phyloP scores from a whole-genome alignment of 2,888 invertebrate species.

The Lasioglossum morio region DNA sequence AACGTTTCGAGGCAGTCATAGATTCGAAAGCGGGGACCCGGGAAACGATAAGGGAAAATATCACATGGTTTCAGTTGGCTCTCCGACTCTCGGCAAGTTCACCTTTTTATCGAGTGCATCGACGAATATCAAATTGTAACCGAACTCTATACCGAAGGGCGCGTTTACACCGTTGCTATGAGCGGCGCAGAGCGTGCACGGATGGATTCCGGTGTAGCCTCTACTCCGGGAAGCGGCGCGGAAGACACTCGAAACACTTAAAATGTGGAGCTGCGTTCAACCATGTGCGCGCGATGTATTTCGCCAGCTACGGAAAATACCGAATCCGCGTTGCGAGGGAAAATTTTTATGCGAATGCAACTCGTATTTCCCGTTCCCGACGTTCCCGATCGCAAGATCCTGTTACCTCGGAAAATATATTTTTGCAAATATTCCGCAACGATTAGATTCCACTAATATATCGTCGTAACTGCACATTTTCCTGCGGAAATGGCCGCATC shows the following conservation, averaged over 20 bases:
- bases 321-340: slow-evolving; percentile 1
- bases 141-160: neutral
- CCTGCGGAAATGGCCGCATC: neutral
- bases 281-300: slow-evolving; percentile 13
- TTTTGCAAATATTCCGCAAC: neutral
- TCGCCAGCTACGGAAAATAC: slow-evolving; percentile 4
- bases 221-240: neutral
- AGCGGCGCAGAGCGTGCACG: neutral
- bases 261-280: slow-evolving; percentile 7
- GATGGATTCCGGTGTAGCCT: neutral
- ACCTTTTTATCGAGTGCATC: slow-evolving; percentile 5
- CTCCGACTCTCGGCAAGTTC: neutral
- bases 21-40: neutral
- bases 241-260: slow-evolving; percentile 25
- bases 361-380: neutral
- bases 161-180: slow-evolving; percentile 3
- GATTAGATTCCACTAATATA: neutral
- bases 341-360: neutral
- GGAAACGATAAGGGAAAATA: neutral
- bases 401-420: neutral
- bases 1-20: neutral
- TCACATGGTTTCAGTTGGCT: slow-evolving; percentile 5
- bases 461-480: neutral
- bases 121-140: slow-evolving; percentile 9
- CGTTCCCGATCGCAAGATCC: neutral